Evolutionary conservation across 2,888 invertebrate genomes (phyloP).

Genomic region (Amphipyra berbera): DNA sequence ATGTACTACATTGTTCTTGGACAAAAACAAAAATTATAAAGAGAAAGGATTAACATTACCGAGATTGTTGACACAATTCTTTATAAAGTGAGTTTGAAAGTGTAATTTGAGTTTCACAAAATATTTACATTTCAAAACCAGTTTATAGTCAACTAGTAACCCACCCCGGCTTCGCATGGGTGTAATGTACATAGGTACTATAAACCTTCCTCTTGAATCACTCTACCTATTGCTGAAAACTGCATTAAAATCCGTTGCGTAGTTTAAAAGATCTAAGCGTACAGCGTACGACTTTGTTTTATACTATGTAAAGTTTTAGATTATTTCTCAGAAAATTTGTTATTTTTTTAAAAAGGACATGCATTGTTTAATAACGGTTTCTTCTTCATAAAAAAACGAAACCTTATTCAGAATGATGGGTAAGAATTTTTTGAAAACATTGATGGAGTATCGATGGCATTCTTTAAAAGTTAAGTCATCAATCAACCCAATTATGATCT

Average conservation of each 20-base stretch:
- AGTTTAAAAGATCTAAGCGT: no score
- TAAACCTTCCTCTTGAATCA: no score
- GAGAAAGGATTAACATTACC: neutral
- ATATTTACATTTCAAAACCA: constrained; percentile 1
- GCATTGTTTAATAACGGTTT: no score
- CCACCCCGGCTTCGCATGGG: no score
- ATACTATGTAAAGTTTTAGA: no score
- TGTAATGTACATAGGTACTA: no score
- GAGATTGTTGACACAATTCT: constrained; percentile 35
- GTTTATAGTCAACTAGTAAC: no score
- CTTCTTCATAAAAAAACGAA: constrained; percentile 9
- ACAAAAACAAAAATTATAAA: constrained; percentile 5
- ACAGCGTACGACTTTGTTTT: no score
- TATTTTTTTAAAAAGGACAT: no score
- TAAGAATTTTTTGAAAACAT: constrained; percentile 3
- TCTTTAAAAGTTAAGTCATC: constrained; percentile 44
- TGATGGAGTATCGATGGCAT: constrained; percentile 13
- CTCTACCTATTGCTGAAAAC: no score
- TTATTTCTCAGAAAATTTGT: no score
- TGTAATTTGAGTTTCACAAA: constrained; percentile 27
- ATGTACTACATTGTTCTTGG: constrained; percentile 19
- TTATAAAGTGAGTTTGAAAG: constrained; percentile 20
- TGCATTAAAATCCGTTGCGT: no score
- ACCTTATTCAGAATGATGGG: neutral
- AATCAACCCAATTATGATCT: constrained; percentile 36